Base-by-base conservation (phyloP, 2,797 vertebrate genomes). In the Gadopsis bispinosus region DNA sequence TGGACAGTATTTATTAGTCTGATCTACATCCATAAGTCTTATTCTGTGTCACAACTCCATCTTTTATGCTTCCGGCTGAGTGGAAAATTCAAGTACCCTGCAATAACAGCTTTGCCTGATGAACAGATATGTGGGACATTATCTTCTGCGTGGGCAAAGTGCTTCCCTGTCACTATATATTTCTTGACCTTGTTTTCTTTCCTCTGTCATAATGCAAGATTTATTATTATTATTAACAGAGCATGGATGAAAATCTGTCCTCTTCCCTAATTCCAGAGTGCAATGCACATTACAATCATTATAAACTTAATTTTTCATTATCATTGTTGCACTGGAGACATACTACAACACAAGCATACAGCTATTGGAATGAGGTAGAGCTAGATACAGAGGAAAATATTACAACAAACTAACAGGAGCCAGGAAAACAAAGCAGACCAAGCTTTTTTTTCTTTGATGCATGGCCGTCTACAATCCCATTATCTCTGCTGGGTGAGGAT, bases 1-100 rank as follows among this genome's bases (percentile, higher is more conserved):
- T 75, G 85, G 84, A 86, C 84, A 80, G 47, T 91, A 89, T 93
- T 94, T 94, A 94, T 92, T 85, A 85, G 77, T 85, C 84, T 89
- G 84, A 93, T 92, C 85, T 87, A 70, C 77, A 83, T 85, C 83
- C 81, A 90, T 89, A 88, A 84, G 77, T 90, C 84, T 91, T 83
- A 80, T 83, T 80, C 76, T 69, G 51, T 83, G 88, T 87, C 90
- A 87, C 75, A 67, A 51, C 65, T 82, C 80, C 87, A 84, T 94
- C 85, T 80, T 84, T 90, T 75, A 82, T 86, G 73, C 62, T 85
- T 80, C 76, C 35, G 75, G 54, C 71, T 83, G 75, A 75, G 67
- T 84, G 73, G 86, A 87, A 89, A 85, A 88, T 88, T 75, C 22
- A 71, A 75, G 66, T 43, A 56, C 35, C 6, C 0, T 35, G 54